Percentiles rank a stretch among this genome's conserved stretches.
These are phyloP conservation scores for Malurus leucopterus DNA, from an alignment of 2,797 vertebrate genomes.

Conservation along the genomic window DNA sequence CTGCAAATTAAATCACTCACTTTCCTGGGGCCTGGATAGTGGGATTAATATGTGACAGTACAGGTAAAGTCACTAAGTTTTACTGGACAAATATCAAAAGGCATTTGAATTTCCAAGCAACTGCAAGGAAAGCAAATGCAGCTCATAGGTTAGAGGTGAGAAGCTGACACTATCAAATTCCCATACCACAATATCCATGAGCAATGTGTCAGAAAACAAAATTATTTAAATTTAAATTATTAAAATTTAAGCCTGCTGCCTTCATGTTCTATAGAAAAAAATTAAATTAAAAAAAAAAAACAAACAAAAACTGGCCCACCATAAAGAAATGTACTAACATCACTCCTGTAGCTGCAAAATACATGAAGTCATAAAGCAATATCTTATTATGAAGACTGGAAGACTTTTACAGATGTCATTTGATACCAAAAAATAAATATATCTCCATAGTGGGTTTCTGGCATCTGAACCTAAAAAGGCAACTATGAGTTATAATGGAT, in stretches of 20 bases:
- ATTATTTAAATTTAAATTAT: neutral
- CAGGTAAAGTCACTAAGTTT: neutral
- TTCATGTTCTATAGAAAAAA: neutral
- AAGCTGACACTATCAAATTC: slow-evolving; percentile 7
- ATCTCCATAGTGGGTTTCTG: neutral
- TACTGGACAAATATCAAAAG: neutral
- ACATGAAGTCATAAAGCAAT: slow-evolving; percentile 2
- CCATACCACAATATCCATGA: neutral
- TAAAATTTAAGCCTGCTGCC: neutral
- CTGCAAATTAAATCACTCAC: neutral
- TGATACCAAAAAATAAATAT: neutral
- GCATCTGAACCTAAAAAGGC: neutral
- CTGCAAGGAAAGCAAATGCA: slow-evolving; percentile 18
- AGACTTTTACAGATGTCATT: slow-evolving; percentile 24
- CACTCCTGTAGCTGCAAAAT: slow-evolving; percentile 24
- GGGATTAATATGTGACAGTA: neutral
- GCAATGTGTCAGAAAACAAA: slow-evolving; percentile 25
- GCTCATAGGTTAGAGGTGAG: neutral
- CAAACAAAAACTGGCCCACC: neutral
- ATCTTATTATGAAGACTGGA: neutral
- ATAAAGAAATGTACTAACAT: neutral
- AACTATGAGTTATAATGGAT: neutral
- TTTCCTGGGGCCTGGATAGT: neutral
- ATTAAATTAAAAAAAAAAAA: neutral
- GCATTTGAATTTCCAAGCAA: slow-evolving; percentile 24